Conservation (phyloP, 2,113 vertebrate genomes). For the Gavia stellata region DNA sequence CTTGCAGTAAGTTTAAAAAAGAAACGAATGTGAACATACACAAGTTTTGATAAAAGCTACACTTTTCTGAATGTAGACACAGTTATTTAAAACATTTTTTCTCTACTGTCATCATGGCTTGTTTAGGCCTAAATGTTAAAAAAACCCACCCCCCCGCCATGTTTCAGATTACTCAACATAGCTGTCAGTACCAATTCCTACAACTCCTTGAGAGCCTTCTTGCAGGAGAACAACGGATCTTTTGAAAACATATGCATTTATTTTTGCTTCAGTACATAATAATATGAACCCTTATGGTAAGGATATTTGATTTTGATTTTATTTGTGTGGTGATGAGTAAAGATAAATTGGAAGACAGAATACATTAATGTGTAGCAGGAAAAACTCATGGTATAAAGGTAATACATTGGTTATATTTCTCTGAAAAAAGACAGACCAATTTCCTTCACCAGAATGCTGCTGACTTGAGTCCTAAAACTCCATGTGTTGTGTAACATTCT, state of each 20-base stretch:
- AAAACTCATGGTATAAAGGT: not conserved
- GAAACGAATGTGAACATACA: not conserved
- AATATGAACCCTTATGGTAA: not conserved
- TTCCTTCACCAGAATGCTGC: not conserved
- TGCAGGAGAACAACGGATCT: not conserved
- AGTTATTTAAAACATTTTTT: not conserved
- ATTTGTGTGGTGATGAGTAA: not conserved
- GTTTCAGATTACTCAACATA: not conserved
- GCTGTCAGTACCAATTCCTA: not conserved
- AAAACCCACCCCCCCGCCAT: not conserved
- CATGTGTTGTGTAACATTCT: not conserved
- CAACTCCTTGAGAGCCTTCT: not conserved
- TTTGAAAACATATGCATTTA: not conserved
- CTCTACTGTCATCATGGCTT: not conserved
- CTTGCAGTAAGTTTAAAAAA: not conserved
- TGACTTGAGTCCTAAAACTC: not conserved
- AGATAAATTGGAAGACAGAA: not conserved
- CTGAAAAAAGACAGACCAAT: not conserved
- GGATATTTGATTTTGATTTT: not conserved
- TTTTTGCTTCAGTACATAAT: not conserved
- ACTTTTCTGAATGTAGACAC: not conserved
- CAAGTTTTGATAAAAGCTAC: not conserved
- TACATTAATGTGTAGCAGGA: not conserved
- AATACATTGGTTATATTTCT: not conserved
- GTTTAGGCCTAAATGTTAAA: not conserved